Conservation (phyloP, 2,113 vertebrate species). For the Phycodurus eques region DNA sequence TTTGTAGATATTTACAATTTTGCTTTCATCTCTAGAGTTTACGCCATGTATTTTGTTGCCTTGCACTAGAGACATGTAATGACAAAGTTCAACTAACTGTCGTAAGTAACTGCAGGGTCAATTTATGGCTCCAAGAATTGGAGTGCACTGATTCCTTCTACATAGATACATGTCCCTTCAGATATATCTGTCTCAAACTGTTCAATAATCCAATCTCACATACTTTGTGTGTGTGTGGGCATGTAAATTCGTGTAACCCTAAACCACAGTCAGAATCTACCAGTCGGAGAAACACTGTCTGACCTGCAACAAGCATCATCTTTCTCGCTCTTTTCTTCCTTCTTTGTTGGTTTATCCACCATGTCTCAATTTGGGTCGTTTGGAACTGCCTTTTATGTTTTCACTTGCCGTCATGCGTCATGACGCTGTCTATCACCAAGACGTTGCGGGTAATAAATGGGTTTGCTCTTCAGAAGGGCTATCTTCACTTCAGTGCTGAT, state of each 20-base stretch:
- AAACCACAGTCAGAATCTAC: constrained; percentile 46
- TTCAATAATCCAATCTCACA: constrained; percentile 67
- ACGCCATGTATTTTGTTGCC: background rate
- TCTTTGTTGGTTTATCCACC: constrained; percentile 31
- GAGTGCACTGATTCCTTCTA: constrained; percentile 9
- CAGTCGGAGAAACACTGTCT: constrained; percentile 51
- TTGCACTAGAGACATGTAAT: no score
- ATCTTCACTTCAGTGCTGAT: constrained; percentile 58
- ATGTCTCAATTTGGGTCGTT: constrained; percentile 33
- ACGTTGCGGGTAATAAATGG: constrained; percentile 53
- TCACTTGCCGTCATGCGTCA: constrained; percentile 58
- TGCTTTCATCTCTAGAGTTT: background rate
- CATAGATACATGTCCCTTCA: constrained; percentile 55
- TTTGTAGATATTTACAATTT: background rate
- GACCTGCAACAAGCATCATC: constrained; percentile 59
- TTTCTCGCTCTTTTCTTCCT: constrained; percentile 33
- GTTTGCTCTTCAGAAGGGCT: constrained; percentile 41
- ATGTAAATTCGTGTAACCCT: constrained; percentile 49
- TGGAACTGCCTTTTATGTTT: constrained; percentile 44
- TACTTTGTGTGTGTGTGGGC: constrained; percentile 22
- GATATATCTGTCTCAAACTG: constrained; percentile 40
- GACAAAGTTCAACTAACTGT: no score
- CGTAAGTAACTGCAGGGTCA: no score
- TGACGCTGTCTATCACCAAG: constrained; percentile 49
- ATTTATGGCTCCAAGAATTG: no score